phyloP scores from a whole-genome alignment of 2,113 vertebrate species.

The Tympanuchus pallidicinctus region DNA sequence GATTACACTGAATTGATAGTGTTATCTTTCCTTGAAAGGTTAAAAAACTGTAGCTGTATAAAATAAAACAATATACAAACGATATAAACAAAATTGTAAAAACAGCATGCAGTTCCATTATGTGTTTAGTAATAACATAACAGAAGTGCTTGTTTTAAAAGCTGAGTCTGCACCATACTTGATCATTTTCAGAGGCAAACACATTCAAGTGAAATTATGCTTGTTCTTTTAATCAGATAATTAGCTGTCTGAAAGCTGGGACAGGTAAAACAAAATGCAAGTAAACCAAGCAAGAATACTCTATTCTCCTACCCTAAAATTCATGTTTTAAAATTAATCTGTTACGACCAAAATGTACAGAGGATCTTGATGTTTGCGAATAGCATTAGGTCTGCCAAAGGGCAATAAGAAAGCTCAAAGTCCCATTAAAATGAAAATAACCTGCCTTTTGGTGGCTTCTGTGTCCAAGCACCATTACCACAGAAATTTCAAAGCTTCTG shows the following conservation, averaged over 20 bases:
- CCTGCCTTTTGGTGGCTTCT: neutral
- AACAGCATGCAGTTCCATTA: neutral
- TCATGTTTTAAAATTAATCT: neutral
- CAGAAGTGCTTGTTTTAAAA: neutral
- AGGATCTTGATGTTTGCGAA: neutral
- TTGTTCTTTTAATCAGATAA: neutral
- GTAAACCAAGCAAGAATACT: neutral
- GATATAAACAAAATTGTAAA: neutral
- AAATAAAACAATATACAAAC: too few species aligned
- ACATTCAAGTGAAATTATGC: neutral
- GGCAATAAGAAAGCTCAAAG: neutral
- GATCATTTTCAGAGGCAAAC: neutral
- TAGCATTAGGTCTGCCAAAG: neutral
- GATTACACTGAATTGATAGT: neutral
- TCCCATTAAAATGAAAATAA: neutral
- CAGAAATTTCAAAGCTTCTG: neutral
- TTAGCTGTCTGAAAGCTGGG: neutral
- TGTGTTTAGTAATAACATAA: neutral
- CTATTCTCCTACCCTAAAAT: neutral
- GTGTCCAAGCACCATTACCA: neutral
- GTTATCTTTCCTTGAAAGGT: neutral
- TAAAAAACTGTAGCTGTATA: neutral
- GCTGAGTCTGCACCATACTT: neutral
- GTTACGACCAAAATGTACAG: fast-evolving
- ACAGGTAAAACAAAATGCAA: neutral